Evolutionary conservation across 2,797 vertebrate species (phyloP).

Genomic region (Pelobates cultripes): DNA sequence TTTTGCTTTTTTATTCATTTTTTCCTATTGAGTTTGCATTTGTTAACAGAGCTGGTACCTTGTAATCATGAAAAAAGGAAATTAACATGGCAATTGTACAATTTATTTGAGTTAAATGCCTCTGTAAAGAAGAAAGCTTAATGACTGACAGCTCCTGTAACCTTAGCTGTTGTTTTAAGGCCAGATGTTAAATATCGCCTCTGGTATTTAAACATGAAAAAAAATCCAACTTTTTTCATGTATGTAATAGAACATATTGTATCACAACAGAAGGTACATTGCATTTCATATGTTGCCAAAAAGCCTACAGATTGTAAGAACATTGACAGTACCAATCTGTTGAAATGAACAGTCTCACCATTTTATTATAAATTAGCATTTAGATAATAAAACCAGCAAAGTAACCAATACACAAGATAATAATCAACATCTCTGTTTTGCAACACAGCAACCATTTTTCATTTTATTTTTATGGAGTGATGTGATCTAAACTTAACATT

Average conservation of each 20-base stretch:
- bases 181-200: no score
- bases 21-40: no score
- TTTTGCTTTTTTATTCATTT: no score
- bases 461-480: conserved; percentile 38
- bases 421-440: conserved; percentile 38
- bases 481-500: conserved; percentile 47
- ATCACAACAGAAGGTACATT: conserved; percentile 21
- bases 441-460: conserved; percentile 33
- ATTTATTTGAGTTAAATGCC: no score
- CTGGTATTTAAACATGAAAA: no score
- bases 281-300: neutral
- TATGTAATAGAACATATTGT: neutral
- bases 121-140: no score
- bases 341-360: conserved; percentile 6
- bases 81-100: no score
- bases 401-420: neutral
- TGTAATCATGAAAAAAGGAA: no score
- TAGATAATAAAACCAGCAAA: conserved; percentile 2
- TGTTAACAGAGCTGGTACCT: no score
- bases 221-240: neutral
- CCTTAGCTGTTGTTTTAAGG: no score
- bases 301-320: conserved; percentile 8
- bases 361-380: neutral
- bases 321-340: conserved; percentile 29
- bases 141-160: no score